A percentile compares a stretch with the other conserved stretches of the same genome.
phyloP scores from a whole-genome alignment of 2,113 vertebrate genomes.

The Cyanoliseus patagonus region DNA sequence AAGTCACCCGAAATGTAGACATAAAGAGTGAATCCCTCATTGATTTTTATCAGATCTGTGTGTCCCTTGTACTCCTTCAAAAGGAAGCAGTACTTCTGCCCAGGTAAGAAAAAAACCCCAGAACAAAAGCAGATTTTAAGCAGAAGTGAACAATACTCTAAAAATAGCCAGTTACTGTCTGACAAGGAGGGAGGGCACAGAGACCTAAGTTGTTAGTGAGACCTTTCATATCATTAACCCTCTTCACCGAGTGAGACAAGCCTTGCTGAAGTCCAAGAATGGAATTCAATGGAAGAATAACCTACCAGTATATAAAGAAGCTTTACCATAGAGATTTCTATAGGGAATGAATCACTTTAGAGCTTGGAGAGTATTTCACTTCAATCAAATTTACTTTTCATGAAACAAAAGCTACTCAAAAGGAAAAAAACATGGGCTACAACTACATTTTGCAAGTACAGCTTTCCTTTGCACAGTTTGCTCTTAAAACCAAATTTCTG shows the following conservation, averaged over 20 bases:
- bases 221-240: not conserved
- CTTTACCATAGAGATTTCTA: not conserved
- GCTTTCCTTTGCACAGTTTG: not conserved
- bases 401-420: not conserved
- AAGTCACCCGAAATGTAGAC: not conserved
- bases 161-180: not conserved
- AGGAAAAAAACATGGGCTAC: not conserved
- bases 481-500: not conserved
- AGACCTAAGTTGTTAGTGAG: not conserved
- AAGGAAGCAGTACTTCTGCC: not conserved
- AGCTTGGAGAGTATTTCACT: not conserved
- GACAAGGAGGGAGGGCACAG: not conserved
- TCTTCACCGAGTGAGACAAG: not conserved
- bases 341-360: not conserved
- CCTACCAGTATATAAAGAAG: not conserved
- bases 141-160: not conserved
- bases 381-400: not conserved
- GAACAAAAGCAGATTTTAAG: not conserved
- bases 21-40: not conserved
- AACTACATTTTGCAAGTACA: not conserved
- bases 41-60: not conserved
- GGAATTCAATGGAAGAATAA: not conserved
- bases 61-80: not conserved
- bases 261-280: not conserved
- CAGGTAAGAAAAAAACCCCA: not conserved